A percentile compares a stretch with the other conserved stretches of the same genome.
phyloP scores from a whole-genome alignment of 2,113 vertebrate genomes.

The Capricornis sumatraensis region DNA sequence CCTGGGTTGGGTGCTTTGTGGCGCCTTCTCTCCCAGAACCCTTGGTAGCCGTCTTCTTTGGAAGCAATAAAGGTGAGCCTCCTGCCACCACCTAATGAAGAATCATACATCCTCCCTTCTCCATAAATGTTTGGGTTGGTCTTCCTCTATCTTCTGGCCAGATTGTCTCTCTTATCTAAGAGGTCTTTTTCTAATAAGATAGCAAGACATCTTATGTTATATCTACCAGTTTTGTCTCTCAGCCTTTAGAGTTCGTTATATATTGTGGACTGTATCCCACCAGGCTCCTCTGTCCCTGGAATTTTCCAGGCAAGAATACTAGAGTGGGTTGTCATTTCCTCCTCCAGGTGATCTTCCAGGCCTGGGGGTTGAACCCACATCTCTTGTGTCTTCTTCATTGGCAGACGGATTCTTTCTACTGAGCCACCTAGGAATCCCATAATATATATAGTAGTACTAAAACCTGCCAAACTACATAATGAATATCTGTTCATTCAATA shows the following conservation, averaged over 20 bases:
- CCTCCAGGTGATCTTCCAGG: background rate
- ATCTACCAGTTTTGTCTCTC: background rate
- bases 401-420: background rate
- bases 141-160: background rate
- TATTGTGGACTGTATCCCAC: background rate
- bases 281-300: background rate
- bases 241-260: background rate
- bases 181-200: background rate
- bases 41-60: background rate
- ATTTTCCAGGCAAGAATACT: background rate
- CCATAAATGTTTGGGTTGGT: background rate
- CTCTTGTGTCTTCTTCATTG: background rate
- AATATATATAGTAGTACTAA: background rate
- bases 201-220: background rate
- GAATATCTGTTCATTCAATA: background rate
- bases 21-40: background rate
- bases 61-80: background rate
- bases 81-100: background rate
- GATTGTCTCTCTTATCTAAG: background rate
- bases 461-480: background rate
- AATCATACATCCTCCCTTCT: background rate
- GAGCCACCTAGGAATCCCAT: background rate
- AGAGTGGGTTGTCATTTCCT: background rate
- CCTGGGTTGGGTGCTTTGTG: background rate
- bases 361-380: background rate